These are phyloP conservation scores for Phalacrocorax pelagicus DNA, from an alignment of 2,113 vertebrate genomes.

Conservation along the genomic window DNA sequence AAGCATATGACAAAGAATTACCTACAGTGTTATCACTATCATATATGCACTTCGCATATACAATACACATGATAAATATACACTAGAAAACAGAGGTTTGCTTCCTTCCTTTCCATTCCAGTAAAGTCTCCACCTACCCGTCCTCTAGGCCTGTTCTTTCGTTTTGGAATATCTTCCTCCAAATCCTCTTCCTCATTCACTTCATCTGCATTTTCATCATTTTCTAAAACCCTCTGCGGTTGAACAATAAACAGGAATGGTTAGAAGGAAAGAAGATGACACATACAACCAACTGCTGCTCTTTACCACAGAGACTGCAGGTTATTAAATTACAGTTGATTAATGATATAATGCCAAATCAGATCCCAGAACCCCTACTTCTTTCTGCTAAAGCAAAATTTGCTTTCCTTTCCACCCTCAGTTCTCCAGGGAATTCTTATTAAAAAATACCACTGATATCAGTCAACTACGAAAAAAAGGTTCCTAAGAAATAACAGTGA, in stretches of 20 bases:
- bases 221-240: slow-evolving; percentile 91
- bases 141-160: slow-evolving; percentile 93
- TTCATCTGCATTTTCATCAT: slow-evolving; percentile 94
- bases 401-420: not conserved
- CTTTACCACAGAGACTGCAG: not conserved
- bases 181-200: slow-evolving; percentile 94
- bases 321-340: slow-evolving; percentile 11
- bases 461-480: not conserved
- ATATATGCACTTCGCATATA: not conserved
- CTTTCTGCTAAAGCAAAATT: not conserved
- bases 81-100: not conserved
- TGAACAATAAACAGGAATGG: slow-evolving; percentile 47
- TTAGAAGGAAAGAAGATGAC: slow-evolving; percentile 32
- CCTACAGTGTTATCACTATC: not conserved
- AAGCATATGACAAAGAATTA: not conserved
- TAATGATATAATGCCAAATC: slow-evolving; percentile 6
- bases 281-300: not conserved
- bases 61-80: not conserved
- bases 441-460: not conserved
- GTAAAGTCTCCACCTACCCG: slow-evolving; percentile 79
- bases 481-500: not conserved
- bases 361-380: not conserved
- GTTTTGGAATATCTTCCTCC: slow-evolving; percentile 94
- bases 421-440: not conserved
- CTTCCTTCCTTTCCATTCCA: not conserved